Conservation (phyloP, 2,797 vertebrate genomes). For the Gallinago nigripennis region DNA sequence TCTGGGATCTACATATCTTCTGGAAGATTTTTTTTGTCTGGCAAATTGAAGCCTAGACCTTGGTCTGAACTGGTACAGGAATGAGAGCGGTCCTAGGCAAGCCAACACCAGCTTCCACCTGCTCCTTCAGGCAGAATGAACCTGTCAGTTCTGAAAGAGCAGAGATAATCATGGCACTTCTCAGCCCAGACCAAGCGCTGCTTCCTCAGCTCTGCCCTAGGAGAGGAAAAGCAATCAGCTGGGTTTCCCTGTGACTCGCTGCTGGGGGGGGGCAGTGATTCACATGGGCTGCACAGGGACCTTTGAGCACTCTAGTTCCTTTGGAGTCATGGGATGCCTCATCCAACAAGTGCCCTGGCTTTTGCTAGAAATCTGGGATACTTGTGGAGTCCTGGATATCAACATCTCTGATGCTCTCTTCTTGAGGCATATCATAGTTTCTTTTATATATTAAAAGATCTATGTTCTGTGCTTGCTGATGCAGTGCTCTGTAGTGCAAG, state of each 20-base stretch:
- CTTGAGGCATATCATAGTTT: not conserved
- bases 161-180: rapidly evolving
- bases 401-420: not conserved
- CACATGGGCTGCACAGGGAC: rapidly evolving
- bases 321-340: rapidly evolving
- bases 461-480: not conserved
- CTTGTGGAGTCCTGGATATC: not conserved
- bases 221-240: not conserved
- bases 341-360: not conserved
- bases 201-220: not conserved
- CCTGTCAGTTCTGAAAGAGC: not conserved
- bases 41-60: not conserved
- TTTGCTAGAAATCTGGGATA: too few relatives aligned
- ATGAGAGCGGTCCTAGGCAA: not conserved
- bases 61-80: not conserved
- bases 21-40: not conserved
- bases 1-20: not conserved
- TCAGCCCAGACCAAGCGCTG: rapidly evolving
- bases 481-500: rapidly evolving
- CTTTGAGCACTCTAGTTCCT: rapidly evolving
- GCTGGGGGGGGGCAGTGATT: rapidly evolving
- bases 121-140: not conserved
- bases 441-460: not conserved
- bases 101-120: not conserved
- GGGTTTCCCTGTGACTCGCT: rapidly evolving